Percentiles rank a stretch among this genome's conserved stretches.
phyloP scores from a whole-genome alignment of 2,888 invertebrate species.

The Orchestes rusci region DNA sequence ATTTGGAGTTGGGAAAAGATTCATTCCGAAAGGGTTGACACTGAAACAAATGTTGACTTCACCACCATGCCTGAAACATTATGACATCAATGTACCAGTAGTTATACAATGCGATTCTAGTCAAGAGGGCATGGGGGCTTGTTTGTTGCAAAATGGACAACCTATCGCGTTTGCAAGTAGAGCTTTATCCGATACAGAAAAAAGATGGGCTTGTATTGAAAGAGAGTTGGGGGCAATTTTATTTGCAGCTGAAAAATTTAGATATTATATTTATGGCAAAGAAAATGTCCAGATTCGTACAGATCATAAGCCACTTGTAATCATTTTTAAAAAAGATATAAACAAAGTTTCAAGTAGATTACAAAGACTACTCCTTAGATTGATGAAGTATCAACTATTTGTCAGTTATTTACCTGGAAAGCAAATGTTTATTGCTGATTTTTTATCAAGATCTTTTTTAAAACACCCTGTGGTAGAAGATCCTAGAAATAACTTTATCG shows the following conservation, averaged over 20 bases:
- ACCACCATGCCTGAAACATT: constrained; percentile 5
- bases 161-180: constrained; percentile 4
- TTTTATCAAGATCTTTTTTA: constrained; percentile 16
- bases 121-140: constrained; percentile 1
- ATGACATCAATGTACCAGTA: neutral
- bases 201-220: constrained; percentile 1
- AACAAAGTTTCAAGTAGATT: constrained; percentile 30
- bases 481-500: too few relatives aligned
- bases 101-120: constrained; percentile 2
- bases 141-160: constrained; percentile 1
- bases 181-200: constrained; percentile 4
- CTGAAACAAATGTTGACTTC: neutral
- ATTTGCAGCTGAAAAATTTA: constrained; percentile 1
- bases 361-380: constrained; percentile 17
- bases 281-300: too few relatives aligned
- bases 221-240: constrained; percentile 3
- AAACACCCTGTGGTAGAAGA: too few relatives aligned
- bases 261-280: constrained; percentile 3
- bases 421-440: constrained; percentile 23
- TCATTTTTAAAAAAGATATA: constrained; percentile 33
- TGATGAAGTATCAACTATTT: constrained; percentile 19
- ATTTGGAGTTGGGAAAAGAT: constrained; percentile 5
- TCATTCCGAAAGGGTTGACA: neutral
- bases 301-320: constrained; percentile 20
- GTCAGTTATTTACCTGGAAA: constrained; percentile 27